Evolutionary conservation across 2,113 vertebrate genomes (phyloP), one percentile per base, ranked within the genome.

Genomic region (Pangasianodon gigas): DNA sequence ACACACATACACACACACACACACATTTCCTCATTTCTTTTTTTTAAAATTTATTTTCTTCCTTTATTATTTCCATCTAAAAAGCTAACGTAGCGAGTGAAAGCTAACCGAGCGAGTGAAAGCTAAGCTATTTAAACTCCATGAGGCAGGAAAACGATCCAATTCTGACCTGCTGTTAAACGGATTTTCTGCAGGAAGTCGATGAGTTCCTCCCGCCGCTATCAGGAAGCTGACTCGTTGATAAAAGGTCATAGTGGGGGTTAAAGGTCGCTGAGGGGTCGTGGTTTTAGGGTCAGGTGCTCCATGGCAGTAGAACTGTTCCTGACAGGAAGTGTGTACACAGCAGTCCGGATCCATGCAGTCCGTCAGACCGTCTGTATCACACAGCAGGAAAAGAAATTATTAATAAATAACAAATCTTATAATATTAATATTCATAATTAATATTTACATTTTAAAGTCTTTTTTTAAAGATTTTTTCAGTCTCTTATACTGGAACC

Each of bases 281-380:
- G 96, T 94, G 79, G 97, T 96, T 48, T 96, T 94, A 90, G 98
- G 98, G 94, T 99, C 98, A 2, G 97, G 97, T 46, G 98, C 95
- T 16, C 98, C 98, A 0, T 95, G 97, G 91, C 98, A 99, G 62
- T 97, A 99, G 86, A 96, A 96, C 93, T 99, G 98, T 93, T 96
- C 97, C 95, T 99, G 98, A 96, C 98, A 99, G 93, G 97, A 95
- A 62, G 96, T 97, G 93, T 99, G 98, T 91, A 97, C 91, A 93
- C 98, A 99, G 97, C 98, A 99, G 92, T 99, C 98, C 16, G 98
- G 98, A 91, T 99, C 98, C 98, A 99, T 98, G 89, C 98, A 99
- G 95, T 99, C 98, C 62, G 95, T 92, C 41, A 99, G 96, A 51
- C 98, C 98, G 93, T 99, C 98, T 99, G 97, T 88, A 95, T 93